phyloP scores from a whole-genome alignment of 2,888 invertebrate genomes.

The Drosophila demipolita region DNA sequence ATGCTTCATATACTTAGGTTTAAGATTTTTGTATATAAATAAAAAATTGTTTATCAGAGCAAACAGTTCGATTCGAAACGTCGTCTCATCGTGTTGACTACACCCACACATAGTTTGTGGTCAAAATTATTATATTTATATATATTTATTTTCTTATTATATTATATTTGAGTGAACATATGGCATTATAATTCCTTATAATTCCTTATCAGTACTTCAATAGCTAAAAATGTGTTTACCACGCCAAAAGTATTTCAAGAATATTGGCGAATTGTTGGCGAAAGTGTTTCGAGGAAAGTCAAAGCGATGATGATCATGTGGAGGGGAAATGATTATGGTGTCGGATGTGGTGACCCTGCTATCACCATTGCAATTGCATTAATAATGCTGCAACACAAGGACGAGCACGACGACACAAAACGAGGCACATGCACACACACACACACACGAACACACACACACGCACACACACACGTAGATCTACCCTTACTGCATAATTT shows the following conservation, averaged over 20 bases:
- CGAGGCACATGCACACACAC: conserved; percentile 9
- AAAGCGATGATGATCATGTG: conserved; percentile 16
- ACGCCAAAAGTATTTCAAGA: background rate
- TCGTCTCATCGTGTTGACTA: no score
- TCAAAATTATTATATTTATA: no score
- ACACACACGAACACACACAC: background rate
- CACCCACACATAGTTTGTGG: no score
- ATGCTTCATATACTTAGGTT: no score
- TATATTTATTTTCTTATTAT: no score
- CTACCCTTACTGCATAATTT: conserved; percentile 55
- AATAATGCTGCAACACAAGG: conserved; percentile 59
- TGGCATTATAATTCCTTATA: no score
- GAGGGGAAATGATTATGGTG: conserved; percentile 47
- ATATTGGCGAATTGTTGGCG: conserved; percentile 12
- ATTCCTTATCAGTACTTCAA: no score
- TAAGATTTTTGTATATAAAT: background rate
- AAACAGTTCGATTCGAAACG: no score
- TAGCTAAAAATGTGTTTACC: background rate
- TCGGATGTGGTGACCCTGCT: conserved; percentile 34
- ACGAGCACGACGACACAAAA: conserved; percentile 29
- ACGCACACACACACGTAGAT: background rate
- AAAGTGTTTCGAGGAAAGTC: conserved; percentile 23
- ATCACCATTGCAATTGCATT: conserved; percentile 64
- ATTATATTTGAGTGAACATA: no score
- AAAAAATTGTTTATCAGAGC: no score